Evolutionary conservation across 2,888 invertebrate species (phyloP).

Genomic region (Formica aserva): DNA sequence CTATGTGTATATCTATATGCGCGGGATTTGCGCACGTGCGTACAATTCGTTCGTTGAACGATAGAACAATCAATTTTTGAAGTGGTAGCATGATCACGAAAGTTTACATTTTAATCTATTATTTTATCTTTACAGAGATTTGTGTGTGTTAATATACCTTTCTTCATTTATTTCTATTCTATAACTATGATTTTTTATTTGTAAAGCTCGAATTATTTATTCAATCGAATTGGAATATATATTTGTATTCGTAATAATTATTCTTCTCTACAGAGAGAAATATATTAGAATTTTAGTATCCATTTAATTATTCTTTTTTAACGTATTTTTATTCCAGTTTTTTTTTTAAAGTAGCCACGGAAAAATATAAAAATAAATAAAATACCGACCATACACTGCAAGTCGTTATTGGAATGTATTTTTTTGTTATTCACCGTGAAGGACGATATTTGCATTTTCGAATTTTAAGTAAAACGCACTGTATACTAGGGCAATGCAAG

Average conservation of each 20-base stretch:
- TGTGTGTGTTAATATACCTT: background rate
- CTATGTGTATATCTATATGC: too few relatives aligned
- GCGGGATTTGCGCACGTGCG: background rate
- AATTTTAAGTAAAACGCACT: slow-evolving; percentile 41
- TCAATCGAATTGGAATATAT: background rate
- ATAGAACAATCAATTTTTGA: background rate
- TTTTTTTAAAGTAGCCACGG: background rate
- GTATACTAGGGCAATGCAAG: background rate
- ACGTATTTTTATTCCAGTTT: background rate
- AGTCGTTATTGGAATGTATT: slow-evolving; percentile 8
- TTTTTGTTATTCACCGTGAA: slow-evolving; percentile 8
- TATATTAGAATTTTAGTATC: background rate
- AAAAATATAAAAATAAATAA: slow-evolving; percentile 22
- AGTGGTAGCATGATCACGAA: background rate
- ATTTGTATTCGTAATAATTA: background rate
- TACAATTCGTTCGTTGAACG: background rate
- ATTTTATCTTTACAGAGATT: background rate
- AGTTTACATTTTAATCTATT: background rate
- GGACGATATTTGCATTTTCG: slow-evolving; percentile 42
- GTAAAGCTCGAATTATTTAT: background rate
- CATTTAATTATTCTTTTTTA: background rate
- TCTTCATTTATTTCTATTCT: background rate
- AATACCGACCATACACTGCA: slow-evolving; percentile 6
- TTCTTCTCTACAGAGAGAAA: background rate
- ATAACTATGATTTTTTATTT: background rate